phyloP scores from a whole-genome alignment of 1,140 invertebrate species.

The Pseudomyrmex cubaensis region DNA sequence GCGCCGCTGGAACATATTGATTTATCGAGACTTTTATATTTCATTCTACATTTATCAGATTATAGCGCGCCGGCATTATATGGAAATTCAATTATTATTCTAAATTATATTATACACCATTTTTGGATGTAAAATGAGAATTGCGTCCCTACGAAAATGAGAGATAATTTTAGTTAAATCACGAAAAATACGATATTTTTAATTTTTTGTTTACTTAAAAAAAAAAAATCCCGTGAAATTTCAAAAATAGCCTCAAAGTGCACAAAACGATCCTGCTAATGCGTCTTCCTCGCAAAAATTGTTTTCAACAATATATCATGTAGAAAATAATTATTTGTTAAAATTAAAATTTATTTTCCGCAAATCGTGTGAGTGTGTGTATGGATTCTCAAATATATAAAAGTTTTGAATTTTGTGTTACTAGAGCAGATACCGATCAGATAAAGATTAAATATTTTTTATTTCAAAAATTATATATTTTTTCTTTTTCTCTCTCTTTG shows the following conservation, averaged over 20 bases:
- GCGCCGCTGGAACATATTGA: conserved; percentile 40
- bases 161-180: conserved; percentile 58
- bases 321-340: no score
- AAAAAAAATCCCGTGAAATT: conserved; percentile 12
- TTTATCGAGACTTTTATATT: conserved; percentile 54
- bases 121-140: conserved; percentile 57
- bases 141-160: conserved; percentile 8
- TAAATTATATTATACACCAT: conserved; percentile 56
- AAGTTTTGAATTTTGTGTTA: no score
- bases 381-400: no score
- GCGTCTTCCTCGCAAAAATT: conserved; percentile 20
- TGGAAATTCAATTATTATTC: conserved; percentile 59
- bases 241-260: conserved; percentile 3
- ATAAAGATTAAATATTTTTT: no score
- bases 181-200: conserved; percentile 51
- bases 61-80: conserved; percentile 41
- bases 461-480: no score
- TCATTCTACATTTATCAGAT: conserved; percentile 45
- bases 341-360: no score
- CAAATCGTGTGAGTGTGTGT: no score
- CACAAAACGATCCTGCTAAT: conserved; percentile 29
- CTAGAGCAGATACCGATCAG: no score
- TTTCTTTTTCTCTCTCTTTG: no score
- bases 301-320: no score
- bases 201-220: conserved; percentile 34